phyloP scores from a whole-genome alignment of 2,113 vertebrate genomes.

The Notiomystis cincta region DNA sequence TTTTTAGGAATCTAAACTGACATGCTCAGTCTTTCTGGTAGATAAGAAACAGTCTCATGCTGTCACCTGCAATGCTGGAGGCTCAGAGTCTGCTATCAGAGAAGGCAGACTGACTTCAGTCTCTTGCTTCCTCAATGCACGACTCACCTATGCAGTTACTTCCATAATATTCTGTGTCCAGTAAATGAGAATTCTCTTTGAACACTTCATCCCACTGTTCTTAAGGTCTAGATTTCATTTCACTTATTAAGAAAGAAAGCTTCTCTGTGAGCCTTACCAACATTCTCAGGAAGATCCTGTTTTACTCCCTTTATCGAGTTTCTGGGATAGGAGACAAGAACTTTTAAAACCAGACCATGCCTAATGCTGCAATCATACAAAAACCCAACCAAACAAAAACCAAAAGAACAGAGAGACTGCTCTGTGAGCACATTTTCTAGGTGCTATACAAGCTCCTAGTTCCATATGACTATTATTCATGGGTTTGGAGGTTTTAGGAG shows the following conservation, averaged over 20 bases:
- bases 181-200: accelerated
- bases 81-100: neutral
- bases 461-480: neutral
- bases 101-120: neutral
- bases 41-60: neutral
- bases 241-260: neutral
- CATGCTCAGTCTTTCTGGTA: neutral
- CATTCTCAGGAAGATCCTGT: neutral
- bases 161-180: neutral
- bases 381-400: neutral
- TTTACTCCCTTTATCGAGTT: neutral
- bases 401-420: neutral
- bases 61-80: neutral
- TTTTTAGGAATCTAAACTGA: neutral
- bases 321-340: neutral
- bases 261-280: neutral
- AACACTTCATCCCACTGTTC: neutral
- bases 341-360: neutral
- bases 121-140: neutral
- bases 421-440: neutral
- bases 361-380: neutral
- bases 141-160: neutral
- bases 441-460: neutral
- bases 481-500: neutral
- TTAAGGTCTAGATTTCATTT: neutral